These are phyloP conservation scores for Chloroceryle aenea DNA, from an alignment of 2,113 vertebrate species.

Conservation along the genomic window DNA sequence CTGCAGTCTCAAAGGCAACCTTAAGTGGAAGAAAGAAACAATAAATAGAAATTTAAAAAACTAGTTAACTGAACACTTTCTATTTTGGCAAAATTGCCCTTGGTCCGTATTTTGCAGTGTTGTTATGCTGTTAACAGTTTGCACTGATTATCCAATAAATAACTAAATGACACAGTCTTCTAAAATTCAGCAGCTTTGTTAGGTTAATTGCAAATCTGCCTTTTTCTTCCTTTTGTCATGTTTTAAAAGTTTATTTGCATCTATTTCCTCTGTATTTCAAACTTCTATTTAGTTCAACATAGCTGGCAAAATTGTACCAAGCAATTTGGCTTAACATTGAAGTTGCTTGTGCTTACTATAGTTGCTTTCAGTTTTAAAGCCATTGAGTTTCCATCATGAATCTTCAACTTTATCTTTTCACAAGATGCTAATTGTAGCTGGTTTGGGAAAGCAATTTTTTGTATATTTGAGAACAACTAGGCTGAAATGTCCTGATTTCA, in stretches of 20 bases:
- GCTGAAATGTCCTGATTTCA: neutral
- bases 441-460: neutral
- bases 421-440: neutral
- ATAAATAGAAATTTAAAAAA: neutral
- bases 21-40: neutral
- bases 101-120: neutral
- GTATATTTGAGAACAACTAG: neutral
- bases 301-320: neutral
- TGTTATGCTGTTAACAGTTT: neutral
- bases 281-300: neutral
- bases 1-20: neutral
- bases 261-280: neutral
- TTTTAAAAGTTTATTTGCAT: neutral
- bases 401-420: neutral
- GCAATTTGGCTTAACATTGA: neutral
- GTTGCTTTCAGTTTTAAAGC: neutral
- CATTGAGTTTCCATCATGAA: neutral
- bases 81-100: neutral
- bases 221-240: neutral
- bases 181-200: neutral
- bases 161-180: neutral
- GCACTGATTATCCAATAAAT: neutral
- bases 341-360: neutral
- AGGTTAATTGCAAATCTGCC: neutral
- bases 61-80: neutral